Base-by-base conservation (phyloP, 2,797 vertebrate genomes). In the Arctocebus calabarensis region DNA sequence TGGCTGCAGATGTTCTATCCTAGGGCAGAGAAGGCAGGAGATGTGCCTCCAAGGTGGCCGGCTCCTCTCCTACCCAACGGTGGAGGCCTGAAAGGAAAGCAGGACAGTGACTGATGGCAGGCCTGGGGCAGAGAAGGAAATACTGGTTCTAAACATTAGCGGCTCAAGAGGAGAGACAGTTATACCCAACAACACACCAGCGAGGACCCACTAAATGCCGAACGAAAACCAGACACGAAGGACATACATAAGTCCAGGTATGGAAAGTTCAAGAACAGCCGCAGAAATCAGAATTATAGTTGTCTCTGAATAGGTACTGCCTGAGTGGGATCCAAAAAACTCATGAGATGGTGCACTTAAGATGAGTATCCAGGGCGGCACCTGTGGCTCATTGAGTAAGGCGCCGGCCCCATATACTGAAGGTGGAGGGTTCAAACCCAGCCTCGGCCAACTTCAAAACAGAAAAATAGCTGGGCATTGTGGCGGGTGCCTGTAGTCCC, bases 11-110 rank as follows among this genome's bases (percentile, higher is more conserved):
- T 17, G 79, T n/a, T 68, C 78, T 12, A 52, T n/a, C 3, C 14
- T 12, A 16, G 37, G 8, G 23, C 40, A 48, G 34, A 77, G 71
- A 12, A 8, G 74, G 78, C 25, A 59, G 0, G 4, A 59, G 83
- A 62, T 0, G 74, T 32, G 40, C 8, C 62, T 77, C 29, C 13
- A 48, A 23, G 0, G 34, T 13, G n/a, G 57, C 22, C 6, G 34
- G 75, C 61, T 6, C 43, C 48, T 59, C 73, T 94, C 64, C 78
- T 34, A 64, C 22, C 29, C 57, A 48, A 29, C 9, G 43, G 32
- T 62, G 64, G 92, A 75, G 75, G 89, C 92, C 97, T 97, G 84
- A 61, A 92, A 52, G 81, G 68, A 86, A 68, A 77, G 78, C 57
- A 92, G 78, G 57, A 68, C 2, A 12, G 78, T 2, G 32, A 55